Evolutionary conservation across 2,888 invertebrate genomes (phyloP), one percentile per base, ranked within the genome.

Genomic region (Orchestes rusci): DNA sequence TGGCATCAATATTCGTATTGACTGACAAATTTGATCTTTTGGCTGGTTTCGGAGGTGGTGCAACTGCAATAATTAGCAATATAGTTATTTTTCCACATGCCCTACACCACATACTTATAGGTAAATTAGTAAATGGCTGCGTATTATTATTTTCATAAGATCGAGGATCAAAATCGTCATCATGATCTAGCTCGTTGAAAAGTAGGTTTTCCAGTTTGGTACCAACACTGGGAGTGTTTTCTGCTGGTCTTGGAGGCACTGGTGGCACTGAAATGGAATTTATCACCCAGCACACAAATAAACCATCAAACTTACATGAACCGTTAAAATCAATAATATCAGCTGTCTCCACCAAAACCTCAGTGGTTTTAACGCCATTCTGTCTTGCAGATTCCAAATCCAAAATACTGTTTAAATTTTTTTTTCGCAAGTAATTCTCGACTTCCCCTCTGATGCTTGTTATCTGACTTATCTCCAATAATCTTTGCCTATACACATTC

Each of bases 161-260:
- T 50, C 92, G 77, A 0, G 93, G 92, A 73, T 93, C 88, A 63
- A 93, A 93, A 69, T 89, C 84, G 68, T 89, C 84, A 68, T 89
- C 84, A 52, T 80, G 82, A 59, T 91, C 88, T 42, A 90, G 81
- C 64, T 89, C 85, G 60, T 85, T 82, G 58, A 88, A 73, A 8
- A 88, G 66, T 13, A 86, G 66, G 27, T 82, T 84, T 66, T 88
- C 87, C 52, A 86, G 73, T 69, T 84, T 85, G 30, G 85, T 82
- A 52, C 84, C 86, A 43, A 85, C 84, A 29, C 77, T 70, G 23
- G 82, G 82, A 56, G 79, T 51, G 56, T 66, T 63, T 50, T 70
- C 71, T 45, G 70, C 68, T n/a, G 66, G 60, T 38, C 72, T 59
- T 7, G 73, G 72, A n/a, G 73, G 73, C 13, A 73, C 67, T 19